Evolutionary conservation across 2,888 invertebrate genomes (phyloP).

Genomic region (Notocelia uddmanniana): DNA sequence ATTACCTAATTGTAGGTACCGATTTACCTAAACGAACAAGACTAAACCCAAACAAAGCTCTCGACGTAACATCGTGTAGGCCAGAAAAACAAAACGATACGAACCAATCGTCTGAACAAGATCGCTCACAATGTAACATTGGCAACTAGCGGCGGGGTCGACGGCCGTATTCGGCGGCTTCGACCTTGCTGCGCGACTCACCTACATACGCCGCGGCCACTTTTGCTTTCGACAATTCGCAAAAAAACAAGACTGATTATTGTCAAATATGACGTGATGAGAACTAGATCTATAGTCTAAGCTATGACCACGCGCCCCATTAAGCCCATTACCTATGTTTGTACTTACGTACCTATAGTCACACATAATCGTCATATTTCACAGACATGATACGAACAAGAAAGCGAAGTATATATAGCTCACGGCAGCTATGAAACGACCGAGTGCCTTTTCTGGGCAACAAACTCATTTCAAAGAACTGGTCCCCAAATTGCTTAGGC

Average conservation of each 20-base stretch:
- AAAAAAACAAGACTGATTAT: slow-evolving; percentile 65
- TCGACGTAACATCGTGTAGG: slow-evolving; percentile 23
- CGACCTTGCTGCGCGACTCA: slow-evolving; percentile 83
- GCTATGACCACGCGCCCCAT: not conserved
- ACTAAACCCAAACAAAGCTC: not conserved
- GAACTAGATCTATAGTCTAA: slow-evolving; percentile 1
- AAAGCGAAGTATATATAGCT: too few relatives aligned
- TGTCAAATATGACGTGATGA: slow-evolving; percentile 21
- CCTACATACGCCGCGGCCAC: slow-evolving; percentile 82
- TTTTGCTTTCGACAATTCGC: slow-evolving; percentile 84
- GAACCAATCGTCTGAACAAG: slow-evolving; percentile 47
- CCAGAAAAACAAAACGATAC: slow-evolving; percentile 52
- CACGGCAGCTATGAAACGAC: too few relatives aligned
- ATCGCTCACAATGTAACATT: slow-evolving; percentile 60
- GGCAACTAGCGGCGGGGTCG: slow-evolving; percentile 63
- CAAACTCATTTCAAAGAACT: too few relatives aligned
- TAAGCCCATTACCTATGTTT: too few relatives aligned
- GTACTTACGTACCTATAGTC: too few relatives aligned
- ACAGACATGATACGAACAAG: too few relatives aligned
- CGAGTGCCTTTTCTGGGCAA: too few relatives aligned
- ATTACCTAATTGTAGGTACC: too few relatives aligned
- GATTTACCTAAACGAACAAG: not conserved
- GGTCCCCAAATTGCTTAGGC: too few relatives aligned
- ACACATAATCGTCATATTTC: too few relatives aligned
- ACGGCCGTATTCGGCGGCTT: slow-evolving; percentile 83